Evolutionary conservation across 2,113 vertebrate species (phyloP), one percentile per base, ranked within the genome.

Genomic region (Axis porcinus): DNA sequence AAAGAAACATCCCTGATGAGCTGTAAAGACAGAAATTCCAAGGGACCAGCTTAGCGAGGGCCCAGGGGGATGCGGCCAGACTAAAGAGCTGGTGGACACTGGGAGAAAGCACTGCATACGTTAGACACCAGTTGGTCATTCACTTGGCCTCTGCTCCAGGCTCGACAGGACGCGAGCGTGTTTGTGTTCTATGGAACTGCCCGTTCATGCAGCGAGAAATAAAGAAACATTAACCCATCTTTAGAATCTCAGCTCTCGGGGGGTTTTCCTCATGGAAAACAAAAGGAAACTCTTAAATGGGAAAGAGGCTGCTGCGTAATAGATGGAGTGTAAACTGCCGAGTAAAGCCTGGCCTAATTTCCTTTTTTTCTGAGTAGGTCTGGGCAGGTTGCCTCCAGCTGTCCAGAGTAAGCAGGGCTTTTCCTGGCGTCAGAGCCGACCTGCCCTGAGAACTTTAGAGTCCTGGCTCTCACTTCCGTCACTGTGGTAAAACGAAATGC

Each of bases 281-380:
- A 96, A 97, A 92, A 85, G 43, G 81, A 96, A 96, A 96, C 52
- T 81, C 91, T 81, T 92, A 85, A 94, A 57, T 64, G 54, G 92
- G 91, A 58, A 90, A 95, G 40, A 79, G 36, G 74, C 40, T 82
- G 47, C 5, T 89, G 50, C 85, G 58, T 62, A 93, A 78, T 14
- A 94, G 79, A 92, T 52, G 30, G 47, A 58, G 52, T 14, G 16
- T 50, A 74, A 86, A 81, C 79, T 60, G 40, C 30, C 45, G 57
- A n/a, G 62, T 64, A 23, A 96, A 95, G 55, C 55, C n/a, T 86
- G 47, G n/a, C 52, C 81, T 76, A 78, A 85, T 43, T 86, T n/a
- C 82, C 40, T 78, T 67, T n/a, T 74, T 58, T 84, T 52, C 9
- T 52, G 57, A 84, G 0, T 33, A 64, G 27, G 19, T 67, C 50